Evolutionary conservation across 2,113 vertebrate genomes (phyloP), one percentile per base, ranked within the genome.

Genomic region (Pelmatolapia mariae): DNA sequence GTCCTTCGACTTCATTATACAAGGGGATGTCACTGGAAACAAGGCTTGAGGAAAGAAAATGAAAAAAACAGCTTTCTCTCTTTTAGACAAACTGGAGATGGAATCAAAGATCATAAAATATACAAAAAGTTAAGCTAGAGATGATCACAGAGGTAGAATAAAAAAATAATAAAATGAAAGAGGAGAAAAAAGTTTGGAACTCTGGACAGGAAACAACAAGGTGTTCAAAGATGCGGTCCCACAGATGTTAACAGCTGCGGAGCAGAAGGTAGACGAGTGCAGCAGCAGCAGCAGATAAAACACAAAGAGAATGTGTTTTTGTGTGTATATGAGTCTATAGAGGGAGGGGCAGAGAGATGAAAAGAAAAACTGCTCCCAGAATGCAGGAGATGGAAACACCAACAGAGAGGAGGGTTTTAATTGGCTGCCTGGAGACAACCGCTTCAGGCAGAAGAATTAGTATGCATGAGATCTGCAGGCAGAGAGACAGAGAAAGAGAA

Each of bases 361-460:
- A 93, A 94, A 89, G 89, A 89, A 93, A 78, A 86, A 87, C 63
- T 54, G 78, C 88, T 88, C 86, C 83, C 92, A 84, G 91, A 94
- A 95, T 94, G 91, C 95, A 88, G 94, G 92, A 96, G 89, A 87
- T 93, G 84, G 91, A 93, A 90, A 87, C 88, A 82, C 90, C 87
- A 68, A 89, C 91, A 16, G 87, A 93, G 93, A 91, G 90, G 89
- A 92, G 86, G 89, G 61, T 91, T 96, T 96, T 96, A 97, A 97
- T 96, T 96, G 96, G 95, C 95, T 94, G 95, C 94, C 95, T 96
- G 93, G 96, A 96, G 95, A 96, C 94, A 95, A 96, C 52, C 40
- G 93, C 94, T 92, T 89, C 93, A 91, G 94, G 95, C 94, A 38
- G 63, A 89, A 82, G 84, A 93, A 95, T 95, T 95, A 96, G 95